Evolutionary conservation across 2,888 invertebrate genomes (phyloP), one percentile per base, ranked within the genome.

Genomic region (Spilosoma lubricipeda): DNA sequence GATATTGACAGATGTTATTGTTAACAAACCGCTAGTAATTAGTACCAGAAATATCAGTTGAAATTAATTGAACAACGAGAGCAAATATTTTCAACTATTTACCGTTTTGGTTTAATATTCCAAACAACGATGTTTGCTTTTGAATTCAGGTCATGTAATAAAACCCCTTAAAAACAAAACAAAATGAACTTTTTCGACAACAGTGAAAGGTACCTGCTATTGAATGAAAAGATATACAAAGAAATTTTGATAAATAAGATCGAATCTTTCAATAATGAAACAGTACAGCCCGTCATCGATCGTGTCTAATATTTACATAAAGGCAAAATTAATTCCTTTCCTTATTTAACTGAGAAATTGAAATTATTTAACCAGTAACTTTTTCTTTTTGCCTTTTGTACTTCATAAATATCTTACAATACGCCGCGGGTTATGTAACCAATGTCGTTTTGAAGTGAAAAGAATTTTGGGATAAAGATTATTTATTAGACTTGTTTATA

Each of bases 231-330:
- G 36, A 18, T 42, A 3, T 63, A 67, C n/a, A 18, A 63, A 63
- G 42, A 20, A 56, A 11, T 42, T 67, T 67, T 63, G 63, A 20
- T 30, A 68, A 72, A 67, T 67, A 72, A 45, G 33, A 72, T 67
- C 67, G 45, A 48, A 73, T n/a, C 65, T 66, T 73, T 70, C 23
- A 27, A 20, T 59, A 70, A 74, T 70, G 27, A 39, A 69, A 70
- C 66, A 42, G 30, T 42, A 65, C 42, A 69, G 64, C 73, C 11
- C 33, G 33, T 70, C 56, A 74, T 67, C 56, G 66, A 42, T 20
- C 36, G n/a, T 5, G 65, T 52, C 65, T 56, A 69, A 70, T 73
- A 66, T 73, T 73, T 73, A 65, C 5, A 67, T 66, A 63, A 64
- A 63, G 13, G 45, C 33, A 20, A 68, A 68, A 68, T 68, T 68